phyloP scores from a whole-genome alignment of 2,113 vertebrate species.

The Nesogale talazaci region DNA sequence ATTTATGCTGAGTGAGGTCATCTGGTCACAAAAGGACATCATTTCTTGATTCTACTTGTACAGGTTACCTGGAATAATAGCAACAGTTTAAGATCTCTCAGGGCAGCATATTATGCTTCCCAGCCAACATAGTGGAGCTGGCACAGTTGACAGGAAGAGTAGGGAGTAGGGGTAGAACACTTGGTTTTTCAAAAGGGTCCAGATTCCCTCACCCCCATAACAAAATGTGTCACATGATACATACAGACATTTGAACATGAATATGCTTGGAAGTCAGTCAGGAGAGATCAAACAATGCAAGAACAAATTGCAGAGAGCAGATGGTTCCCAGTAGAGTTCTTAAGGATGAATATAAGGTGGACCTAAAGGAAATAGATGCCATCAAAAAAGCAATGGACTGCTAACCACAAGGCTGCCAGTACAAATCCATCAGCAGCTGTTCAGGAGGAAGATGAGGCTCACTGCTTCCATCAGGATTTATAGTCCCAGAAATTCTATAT shows the following conservation, averaged over 20 bases:
- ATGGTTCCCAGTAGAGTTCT: neutral
- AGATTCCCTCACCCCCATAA: neutral
- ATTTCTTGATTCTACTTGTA: neutral
- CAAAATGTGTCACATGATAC: no score
- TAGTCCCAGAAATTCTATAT: no score
- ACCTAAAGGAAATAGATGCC: no score
- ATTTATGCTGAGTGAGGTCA: neutral
- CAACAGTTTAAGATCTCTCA: neutral
- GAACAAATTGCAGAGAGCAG: fast-evolving
- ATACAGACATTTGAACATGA: no score
- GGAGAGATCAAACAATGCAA: neutral
- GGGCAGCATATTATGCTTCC: neutral
- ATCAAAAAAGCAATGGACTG: no score
- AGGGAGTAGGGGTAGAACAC: no score
- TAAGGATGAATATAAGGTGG: neutral
- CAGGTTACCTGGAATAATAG: neutral
- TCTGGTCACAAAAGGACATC: neutral
- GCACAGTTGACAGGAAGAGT: no score
- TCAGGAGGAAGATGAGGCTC: no score
- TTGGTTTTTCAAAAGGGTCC: neutral
- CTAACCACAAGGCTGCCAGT: no score
- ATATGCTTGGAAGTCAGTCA: neutral
- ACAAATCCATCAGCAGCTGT: no score
- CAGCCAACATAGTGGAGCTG: fast-evolving
- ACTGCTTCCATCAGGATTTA: no score